A percentile compares a stretch with the other conserved stretches of the same genome.
Evolutionary conservation across 2,888 invertebrate species (phyloP).

Genomic region (Gasteruption jaculator): DNA sequence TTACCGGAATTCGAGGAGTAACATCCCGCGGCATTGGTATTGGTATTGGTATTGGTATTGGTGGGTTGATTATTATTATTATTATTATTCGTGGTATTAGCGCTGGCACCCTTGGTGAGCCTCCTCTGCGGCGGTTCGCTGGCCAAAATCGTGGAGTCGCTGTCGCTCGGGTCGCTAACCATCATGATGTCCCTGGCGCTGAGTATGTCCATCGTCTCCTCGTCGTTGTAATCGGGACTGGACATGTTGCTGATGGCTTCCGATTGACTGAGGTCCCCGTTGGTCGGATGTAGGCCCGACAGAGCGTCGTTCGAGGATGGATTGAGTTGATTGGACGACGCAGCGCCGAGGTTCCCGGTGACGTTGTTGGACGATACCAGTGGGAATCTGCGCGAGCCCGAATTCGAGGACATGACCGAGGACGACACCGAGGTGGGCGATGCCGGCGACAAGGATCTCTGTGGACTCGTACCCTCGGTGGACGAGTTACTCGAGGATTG

Average conservation of each 20-base stretch:
- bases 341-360: conserved; percentile 20
- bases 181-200: conserved; percentile 76
- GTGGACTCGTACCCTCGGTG: conserved; percentile 47
- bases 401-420: conserved; percentile 78
- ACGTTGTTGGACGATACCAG: conserved; percentile 31
- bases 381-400: conserved; percentile 64
- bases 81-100: neutral
- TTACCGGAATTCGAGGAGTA: too few species aligned
- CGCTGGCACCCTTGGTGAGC: conserved; percentile 30
- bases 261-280: conserved; percentile 76
- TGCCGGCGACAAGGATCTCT: conserved; percentile 67
- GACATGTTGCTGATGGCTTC: conserved; percentile 87
- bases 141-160: conserved; percentile 82
- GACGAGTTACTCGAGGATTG: conserved; percentile 39
- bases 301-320: conserved; percentile 6
- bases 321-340: conserved; percentile 14
- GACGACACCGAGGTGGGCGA: conserved; percentile 86
- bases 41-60: too few species aligned
- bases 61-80: conserved; percentile 1
- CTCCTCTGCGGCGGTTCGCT: conserved; percentile 68
- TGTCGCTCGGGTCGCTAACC: conserved; percentile 87
- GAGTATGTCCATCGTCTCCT: conserved; percentile 75
- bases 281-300: conserved; percentile 39
- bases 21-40: too few species aligned
- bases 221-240: conserved; percentile 86